Evolutionary conservation across 1,140 invertebrate genomes (phyloP).

Genomic region (Drosophila serrata): DNA sequence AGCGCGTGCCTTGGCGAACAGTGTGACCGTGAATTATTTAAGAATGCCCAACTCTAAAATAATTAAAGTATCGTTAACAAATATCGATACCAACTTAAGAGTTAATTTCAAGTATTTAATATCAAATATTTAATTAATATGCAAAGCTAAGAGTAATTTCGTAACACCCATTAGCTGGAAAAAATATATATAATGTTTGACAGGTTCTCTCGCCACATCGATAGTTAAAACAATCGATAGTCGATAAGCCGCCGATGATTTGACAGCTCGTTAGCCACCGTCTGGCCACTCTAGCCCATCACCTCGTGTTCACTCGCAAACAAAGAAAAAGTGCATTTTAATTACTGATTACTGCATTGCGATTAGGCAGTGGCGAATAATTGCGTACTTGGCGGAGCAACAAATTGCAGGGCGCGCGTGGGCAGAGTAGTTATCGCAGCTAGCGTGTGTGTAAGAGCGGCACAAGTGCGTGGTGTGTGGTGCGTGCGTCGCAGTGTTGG

Average conservation of each 20-base stretch:
- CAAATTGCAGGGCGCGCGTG: conserved; percentile 51
- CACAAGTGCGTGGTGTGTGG: conserved; percentile 49
- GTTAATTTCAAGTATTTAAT: background rate
- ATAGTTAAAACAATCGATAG: background rate
- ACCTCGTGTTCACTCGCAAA: conserved; percentile 81
- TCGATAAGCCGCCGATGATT: background rate
- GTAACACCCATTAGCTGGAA: no score
- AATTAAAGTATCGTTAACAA: background rate
- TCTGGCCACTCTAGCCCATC: conserved; percentile 48
- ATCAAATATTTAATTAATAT: no score
- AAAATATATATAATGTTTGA: no score
- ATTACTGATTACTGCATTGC: conserved; percentile 68
- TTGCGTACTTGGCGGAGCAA: conserved; percentile 44
- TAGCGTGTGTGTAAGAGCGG: conserved; percentile 34
- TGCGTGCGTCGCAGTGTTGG: conserved; percentile 49
- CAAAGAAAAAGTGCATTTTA: conserved; percentile 83
- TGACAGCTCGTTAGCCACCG: background rate
- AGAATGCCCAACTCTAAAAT: background rate
- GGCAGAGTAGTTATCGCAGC: conserved; percentile 32
- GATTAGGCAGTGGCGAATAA: conserved; percentile 42
- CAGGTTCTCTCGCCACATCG: background rate
- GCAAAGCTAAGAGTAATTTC: no score
- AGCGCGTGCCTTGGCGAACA: conserved; percentile 43
- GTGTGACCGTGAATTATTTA: background rate
- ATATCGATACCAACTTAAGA: background rate